A percentile compares a stretch with the other conserved stretches of the same genome.
Evolutionary conservation across 2,113 vertebrate genomes (phyloP).

Genomic region (Suncus etruscus): DNA sequence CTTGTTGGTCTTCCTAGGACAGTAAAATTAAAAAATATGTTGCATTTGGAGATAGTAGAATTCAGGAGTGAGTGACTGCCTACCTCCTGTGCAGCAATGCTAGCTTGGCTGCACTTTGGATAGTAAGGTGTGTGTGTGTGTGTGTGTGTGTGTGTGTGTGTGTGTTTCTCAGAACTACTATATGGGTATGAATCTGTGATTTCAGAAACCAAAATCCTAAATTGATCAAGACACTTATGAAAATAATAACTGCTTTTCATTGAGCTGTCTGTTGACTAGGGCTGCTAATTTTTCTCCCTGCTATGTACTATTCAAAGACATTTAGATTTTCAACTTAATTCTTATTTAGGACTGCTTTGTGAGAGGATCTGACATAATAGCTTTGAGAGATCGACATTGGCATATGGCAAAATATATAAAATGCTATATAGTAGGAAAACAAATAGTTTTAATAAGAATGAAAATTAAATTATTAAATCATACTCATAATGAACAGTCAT

Average conservation of each 20-base stretch:
- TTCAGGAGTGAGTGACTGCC: conserved; percentile 62
- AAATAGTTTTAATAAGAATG: conserved; percentile 51
- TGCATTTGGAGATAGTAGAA: conserved; percentile 33
- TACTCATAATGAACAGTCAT: not conserved
- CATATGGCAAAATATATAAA: conserved; percentile 71
- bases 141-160: not conserved
- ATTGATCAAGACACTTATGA: conserved; percentile 82
- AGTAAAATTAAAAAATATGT: conserved; percentile 30
- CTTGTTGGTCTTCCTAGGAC: conserved; percentile 48
- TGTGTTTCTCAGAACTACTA: no score
- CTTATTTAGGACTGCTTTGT: conserved; percentile 12
- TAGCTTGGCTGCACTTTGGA: conserved; percentile 74
- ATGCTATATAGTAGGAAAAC: conserved; percentile 57
- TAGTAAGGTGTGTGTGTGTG: not conserved
- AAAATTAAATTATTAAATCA: not conserved
- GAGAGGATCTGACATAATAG: conserved; percentile 34
- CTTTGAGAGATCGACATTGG: conserved; percentile 19
- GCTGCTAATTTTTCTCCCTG: conserved; percentile 57
- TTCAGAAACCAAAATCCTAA: conserved; percentile 73
- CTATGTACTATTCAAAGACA: conserved; percentile 6
- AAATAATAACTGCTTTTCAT: conserved; percentile 75
- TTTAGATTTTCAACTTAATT: conserved; percentile 66
- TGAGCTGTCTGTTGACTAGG: conserved; percentile 51
- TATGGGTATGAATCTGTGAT: conserved; percentile 71
- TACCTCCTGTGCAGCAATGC: conserved; percentile 21